Evolutionary conservation across 2,113 vertebrate species (phyloP).

Genomic region (Turdus rufiventris): DNA sequence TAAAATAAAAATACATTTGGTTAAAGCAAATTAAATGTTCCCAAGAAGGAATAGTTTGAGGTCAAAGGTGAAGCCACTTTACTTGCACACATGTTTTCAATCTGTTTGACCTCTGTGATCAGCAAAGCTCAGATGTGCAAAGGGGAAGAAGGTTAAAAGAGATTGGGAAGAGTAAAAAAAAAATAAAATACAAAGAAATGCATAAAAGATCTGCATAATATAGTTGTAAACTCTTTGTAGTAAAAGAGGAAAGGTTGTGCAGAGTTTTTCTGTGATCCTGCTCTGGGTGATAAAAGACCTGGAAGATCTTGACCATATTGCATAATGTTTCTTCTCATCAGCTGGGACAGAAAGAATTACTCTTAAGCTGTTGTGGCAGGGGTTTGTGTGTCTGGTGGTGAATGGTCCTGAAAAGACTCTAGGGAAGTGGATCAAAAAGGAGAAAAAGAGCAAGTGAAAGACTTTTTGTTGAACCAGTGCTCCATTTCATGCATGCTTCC

Average conservation of each 20-base stretch:
- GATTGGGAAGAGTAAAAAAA: neutral
- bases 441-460: neutral
- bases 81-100: constrained; percentile 66
- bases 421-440: neutral
- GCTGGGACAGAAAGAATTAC: neutral
- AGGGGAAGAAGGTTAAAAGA: constrained; percentile 32
- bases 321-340: neutral
- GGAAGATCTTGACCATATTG: neutral
- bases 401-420: neutral
- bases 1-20: constrained; percentile 63
- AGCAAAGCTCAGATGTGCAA: constrained; percentile 57
- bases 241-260: neutral
- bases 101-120: constrained; percentile 65
- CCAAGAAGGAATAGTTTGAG: constrained; percentile 58
- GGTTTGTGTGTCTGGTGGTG: neutral
- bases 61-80: constrained; percentile 63
- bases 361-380: neutral
- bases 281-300: neutral
- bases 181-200: constrained; percentile 12
- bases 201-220: neutral
- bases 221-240: neutral
- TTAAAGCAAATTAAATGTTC: constrained; percentile 67
- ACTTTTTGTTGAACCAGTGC: neutral
- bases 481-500: neutral
- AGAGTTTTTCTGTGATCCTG: neutral